Evolutionary conservation across 2,113 vertebrate species (phyloP), one percentile per base, ranked within the genome.

Genomic region (Hiodon tergisus): DNA sequence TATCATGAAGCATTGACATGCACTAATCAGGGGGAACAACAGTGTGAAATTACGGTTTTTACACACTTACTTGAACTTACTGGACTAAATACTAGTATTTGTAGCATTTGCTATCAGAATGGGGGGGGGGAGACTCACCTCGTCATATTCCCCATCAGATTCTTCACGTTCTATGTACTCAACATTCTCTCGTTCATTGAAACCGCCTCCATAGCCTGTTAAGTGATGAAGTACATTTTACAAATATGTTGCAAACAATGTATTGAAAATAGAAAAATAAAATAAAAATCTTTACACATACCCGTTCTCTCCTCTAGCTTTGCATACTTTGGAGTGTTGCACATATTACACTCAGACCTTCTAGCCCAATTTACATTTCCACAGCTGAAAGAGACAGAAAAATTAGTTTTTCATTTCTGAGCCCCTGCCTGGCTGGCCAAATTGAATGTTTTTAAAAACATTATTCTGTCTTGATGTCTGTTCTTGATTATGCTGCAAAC

Each of bases 311-410:
- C 97, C 87, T 99, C 97, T 71, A 99, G 85, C 78, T 99, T 99
- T 54, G 96, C 96, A 73, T 98, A 99, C 87, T 99, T 99, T 0
- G 97, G 97, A 51, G 97, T 99, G 83, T 98, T 98, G 83, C 97
- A 99, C 97, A 99, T 99, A 85, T 99, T 99, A 78, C 97, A 99
- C 79, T 99, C 97, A 0, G 96, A 98, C 71, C 97, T 91, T 77
- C 97, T 87, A 4, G 97, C 97, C 97, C 97, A 99, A 81, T 99
- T 99, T 81, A 99, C 97, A 17, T 99, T 99, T 48, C 97, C 97
- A 78, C 97, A 98, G 71, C 97, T 99, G 72, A 70, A 72, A 10
- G 0, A 69, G 52, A 57, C 78, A 14, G 62, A 46, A 2, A n/a
- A 74, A 9, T 4, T 31, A 31, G 31, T 31, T 31, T 31, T 31